Base-by-base conservation (phyloP, 2,888 invertebrate genomes). In the Eugnorisma glareosa region DNA sequence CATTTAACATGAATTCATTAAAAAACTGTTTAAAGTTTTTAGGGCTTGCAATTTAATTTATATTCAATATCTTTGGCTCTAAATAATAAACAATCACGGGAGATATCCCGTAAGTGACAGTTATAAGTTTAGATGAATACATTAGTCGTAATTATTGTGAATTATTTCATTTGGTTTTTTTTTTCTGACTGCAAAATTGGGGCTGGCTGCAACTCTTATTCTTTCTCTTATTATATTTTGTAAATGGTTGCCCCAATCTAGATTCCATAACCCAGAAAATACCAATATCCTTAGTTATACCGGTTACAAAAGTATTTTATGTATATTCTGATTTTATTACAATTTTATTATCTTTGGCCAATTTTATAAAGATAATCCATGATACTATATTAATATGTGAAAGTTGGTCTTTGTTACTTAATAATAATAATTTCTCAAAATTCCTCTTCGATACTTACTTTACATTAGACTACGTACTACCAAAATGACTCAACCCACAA, bases 311-410 rank as follows among this genome's bases (percentile, higher is more conserved):
- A 57, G 6, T 8, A 15, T 57, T 28, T n/a, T 28, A 7, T 59
- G 31, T 4, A 31, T 31, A 59, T 31, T 31, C 59, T 11, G 59
- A 59, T 59, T 59, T 31, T 18, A 59, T 59, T 31, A 8, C 28
- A 21, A 1, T 59, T 31, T 31, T 21, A 59, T 31, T 10, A 59
- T 10, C 18, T 59, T 31, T 59, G 59, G 59, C 21, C 7, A 51
- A 75, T n/a, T 75, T 21, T 18, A 21, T n/a, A 35, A 24, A 18
- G 21, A 48, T 18, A 66, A 61, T 31, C 10, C 24, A 45, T 77
- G 28, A n/a, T 64, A 59, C 13, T 57, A 57, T 78, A 57, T 70
- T 70, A 66, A 15, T 35, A 67, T 77, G 66, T 71, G 79, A 78
- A 79, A 79, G 79, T 78, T 37, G 11, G n/a, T 15, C 15, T n/a